phyloP scores from a whole-genome alignment of 2,888 invertebrate genomes.

The Polietes domitor region DNA sequence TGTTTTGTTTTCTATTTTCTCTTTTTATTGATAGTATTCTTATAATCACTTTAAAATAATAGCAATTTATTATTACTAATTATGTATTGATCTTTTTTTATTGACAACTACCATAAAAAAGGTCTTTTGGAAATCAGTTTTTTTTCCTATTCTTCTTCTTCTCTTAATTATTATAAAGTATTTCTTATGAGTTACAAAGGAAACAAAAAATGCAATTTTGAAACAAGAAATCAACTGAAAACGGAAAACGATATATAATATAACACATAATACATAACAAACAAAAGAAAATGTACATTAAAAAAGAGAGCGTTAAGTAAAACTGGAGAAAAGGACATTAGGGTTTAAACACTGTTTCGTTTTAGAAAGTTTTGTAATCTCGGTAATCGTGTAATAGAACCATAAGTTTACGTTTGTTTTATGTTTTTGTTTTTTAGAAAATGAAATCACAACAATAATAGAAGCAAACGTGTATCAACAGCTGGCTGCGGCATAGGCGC shows the following conservation, averaged over 20 bases:
- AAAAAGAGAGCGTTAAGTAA: slow-evolving; percentile 4
- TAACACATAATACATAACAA: slow-evolving; percentile 1
- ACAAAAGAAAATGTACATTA: slow-evolving; percentile 11
- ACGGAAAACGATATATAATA: slow-evolving; percentile 24
- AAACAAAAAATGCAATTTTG: slow-evolving; percentile 15
- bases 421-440: slow-evolving; percentile 59
- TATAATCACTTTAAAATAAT: slow-evolving; percentile 54
- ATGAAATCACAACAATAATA: slow-evolving; percentile 65
- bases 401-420: slow-evolving; percentile 53
- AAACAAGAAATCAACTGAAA: slow-evolving; percentile 31
- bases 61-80: slow-evolving; percentile 40
- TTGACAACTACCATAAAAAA: slow-evolving; percentile 60
- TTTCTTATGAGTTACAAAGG: slow-evolving; percentile 45
- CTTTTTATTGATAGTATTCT: slow-evolving; percentile 28
- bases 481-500: slow-evolving; percentile 18
- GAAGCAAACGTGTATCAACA: slow-evolving; percentile 62
- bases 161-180: slow-evolving; percentile 51
- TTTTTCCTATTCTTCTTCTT: too few species aligned
- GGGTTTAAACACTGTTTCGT: slow-evolving; percentile 28
- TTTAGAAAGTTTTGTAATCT: slow-evolving; percentile 20
- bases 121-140: slow-evolving; percentile 31
- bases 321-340: slow-evolving; percentile 1
- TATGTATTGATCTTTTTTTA: slow-evolving; percentile 20
- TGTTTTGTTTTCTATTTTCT: slow-evolving; percentile 44
- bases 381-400: slow-evolving; percentile 56